Conservation (phyloP, 2,888 invertebrate genomes). For the Artemia sinica region DNA sequence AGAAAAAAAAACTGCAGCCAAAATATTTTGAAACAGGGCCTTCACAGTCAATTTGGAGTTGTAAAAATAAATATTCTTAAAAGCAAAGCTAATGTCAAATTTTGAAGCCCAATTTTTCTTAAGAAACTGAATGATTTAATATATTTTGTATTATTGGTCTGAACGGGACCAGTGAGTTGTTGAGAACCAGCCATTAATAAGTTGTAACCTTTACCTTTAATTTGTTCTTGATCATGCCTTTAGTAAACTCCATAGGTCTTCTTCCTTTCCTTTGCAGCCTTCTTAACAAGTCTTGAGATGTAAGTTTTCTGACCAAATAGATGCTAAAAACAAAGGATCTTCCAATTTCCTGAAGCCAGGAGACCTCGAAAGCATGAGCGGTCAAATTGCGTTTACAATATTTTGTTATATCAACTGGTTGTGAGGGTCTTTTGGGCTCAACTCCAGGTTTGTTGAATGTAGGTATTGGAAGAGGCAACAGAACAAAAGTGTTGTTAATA, state of each 20-base stretch:
- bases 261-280: slow-evolving; percentile 68
- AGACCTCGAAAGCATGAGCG: slow-evolving; percentile 63
- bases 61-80: no score
- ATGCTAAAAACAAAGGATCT: slow-evolving; percentile 62
- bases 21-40: no score
- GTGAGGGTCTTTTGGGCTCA: slow-evolving; percentile 85
- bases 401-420: slow-evolving; percentile 85
- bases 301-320: slow-evolving; percentile 68
- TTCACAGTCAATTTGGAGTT: no score
- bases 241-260: slow-evolving; percentile 73
- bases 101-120: no score
- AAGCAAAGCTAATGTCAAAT: no score
- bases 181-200: no score
- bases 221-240: slow-evolving; percentile 58
- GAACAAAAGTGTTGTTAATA: slow-evolving; percentile 76
- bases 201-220: not conserved
- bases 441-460: slow-evolving; percentile 93
- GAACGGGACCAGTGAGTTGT: no score
- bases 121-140: no score
- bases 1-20: no score
- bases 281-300: slow-evolving; percentile 60
- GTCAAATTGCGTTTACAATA: slow-evolving; percentile 68
- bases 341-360: slow-evolving; percentile 79
- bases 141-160: no score
- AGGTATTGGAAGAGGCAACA: slow-evolving; percentile 83